Evolutionary conservation across 2,113 vertebrate species (phyloP).

Genomic region (Pseudonaja textilis): DNA sequence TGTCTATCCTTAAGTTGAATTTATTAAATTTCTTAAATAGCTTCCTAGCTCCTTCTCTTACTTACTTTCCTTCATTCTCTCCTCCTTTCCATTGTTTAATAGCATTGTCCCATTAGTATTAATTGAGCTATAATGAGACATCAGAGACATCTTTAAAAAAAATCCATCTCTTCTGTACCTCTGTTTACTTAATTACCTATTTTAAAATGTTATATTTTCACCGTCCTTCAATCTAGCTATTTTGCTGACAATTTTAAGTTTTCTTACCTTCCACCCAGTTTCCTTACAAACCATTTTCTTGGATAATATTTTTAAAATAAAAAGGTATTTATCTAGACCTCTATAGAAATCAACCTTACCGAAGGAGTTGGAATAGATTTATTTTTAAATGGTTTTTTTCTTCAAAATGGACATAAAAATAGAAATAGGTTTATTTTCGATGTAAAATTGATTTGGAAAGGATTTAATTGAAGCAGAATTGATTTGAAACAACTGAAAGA

Average conservation of each 20-base stretch:
- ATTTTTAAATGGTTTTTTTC: background rate
- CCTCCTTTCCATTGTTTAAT: background rate
- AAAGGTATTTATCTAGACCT: background rate
- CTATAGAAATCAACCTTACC: background rate
- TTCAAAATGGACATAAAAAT: background rate
- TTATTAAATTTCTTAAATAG: background rate
- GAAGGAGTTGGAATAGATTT: background rate
- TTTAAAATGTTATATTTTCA: background rate
- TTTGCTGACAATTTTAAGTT: background rate
- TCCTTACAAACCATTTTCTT: background rate
- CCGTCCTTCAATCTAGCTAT: background rate
- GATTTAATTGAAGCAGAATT: background rate
- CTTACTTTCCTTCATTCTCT: background rate
- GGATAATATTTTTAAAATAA: background rate
- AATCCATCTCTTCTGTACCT: background rate
- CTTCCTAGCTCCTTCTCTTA: background rate
- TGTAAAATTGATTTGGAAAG: background rate
- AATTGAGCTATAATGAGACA: background rate
- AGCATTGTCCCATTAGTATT: background rate
- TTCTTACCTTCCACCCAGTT: background rate
- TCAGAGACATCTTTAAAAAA: background rate
- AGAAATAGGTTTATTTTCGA: background rate
- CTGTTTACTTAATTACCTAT: background rate
- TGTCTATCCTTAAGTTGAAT: background rate
- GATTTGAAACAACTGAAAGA: background rate